Evolutionary conservation across 2,888 invertebrate genomes (phyloP), one percentile per base, ranked within the genome.

Genomic region (Orthosia gothica): DNA sequence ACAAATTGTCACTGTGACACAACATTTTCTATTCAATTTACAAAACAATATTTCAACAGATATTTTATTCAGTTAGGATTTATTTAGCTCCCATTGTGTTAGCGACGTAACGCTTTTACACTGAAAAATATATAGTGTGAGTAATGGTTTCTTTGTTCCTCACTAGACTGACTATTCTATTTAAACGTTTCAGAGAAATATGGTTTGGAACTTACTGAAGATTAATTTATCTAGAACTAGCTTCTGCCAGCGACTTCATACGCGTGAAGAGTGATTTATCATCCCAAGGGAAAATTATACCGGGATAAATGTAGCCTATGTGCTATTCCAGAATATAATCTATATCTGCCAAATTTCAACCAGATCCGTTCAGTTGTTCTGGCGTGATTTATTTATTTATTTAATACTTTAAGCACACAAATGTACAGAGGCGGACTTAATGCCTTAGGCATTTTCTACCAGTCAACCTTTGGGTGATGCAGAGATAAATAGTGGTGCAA

Each of bases 71-170:
- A 23, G 49, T 55, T 50, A 61, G 13, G n/a, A 67, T 55, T 54
- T 74, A 74, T 74, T 74, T 68, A 32, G 58, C 40, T 49, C 47
- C 12, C 66, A 49, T 63, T 80, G 63, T 64, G 64, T 54, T 26
- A 68, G 26, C 18, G 40, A 57, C 16, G 59, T 64, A 45, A 40
- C 9, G 5, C n/a, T 52, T 40, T 52, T 40, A 57, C 12, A 62
- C 47, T 50, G 18, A 45, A 79, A 74, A 50, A 59, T 79, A 64
- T 64, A 67, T 55, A 49, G 16, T 52, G n/a, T 74, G 47, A 68
- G 20, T 68, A 68, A 79, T 79, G 32, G 58, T 50, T 63, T 20
- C 47, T 67, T 79, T 73, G 65, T 78, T 65, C n/a, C 40, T 40
- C 1, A 32, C 16, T 71, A 45, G 0, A 64, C 54, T 61, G 32